Conservation (phyloP, 2,113 vertebrate species). For the Chrysochloris asiatica region DNA sequence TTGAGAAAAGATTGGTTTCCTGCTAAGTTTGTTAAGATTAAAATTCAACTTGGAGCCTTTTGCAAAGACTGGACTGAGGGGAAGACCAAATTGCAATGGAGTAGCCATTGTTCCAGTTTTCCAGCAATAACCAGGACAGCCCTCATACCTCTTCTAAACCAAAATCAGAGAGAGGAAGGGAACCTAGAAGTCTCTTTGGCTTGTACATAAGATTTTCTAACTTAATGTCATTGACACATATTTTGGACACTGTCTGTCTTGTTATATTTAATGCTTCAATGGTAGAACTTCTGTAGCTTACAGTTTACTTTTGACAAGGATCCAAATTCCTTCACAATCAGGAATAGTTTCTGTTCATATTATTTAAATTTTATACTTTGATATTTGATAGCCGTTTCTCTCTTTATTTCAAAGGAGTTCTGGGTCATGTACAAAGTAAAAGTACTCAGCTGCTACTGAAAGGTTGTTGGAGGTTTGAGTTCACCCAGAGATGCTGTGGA, state of each 20-base stretch:
- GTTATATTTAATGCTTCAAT: too few relatives aligned
- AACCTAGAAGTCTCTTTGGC: not conserved
- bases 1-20: constrained; percentile 28
- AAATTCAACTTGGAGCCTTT: constrained; percentile 30
- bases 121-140: not conserved
- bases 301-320: not conserved
- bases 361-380: not conserved
- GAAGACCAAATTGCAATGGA: constrained; percentile 5
- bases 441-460: not conserved
- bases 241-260: not conserved
- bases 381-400: constrained; percentile 4
- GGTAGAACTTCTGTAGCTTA: not conserved
- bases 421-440: not conserved
- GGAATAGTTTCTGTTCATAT: not conserved
- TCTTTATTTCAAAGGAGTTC: not conserved
- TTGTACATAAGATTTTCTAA: not conserved
- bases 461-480: not conserved
- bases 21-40: not conserved
- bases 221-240: not conserved
- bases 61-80: not conserved
- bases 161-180: not conserved
- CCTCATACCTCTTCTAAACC: not conserved
- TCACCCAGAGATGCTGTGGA: not conserved
- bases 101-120: not conserved
- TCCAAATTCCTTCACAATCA: not conserved